Evolutionary conservation across 2,113 vertebrate species (phyloP).

Genomic region (Pterocles burchelli): DNA sequence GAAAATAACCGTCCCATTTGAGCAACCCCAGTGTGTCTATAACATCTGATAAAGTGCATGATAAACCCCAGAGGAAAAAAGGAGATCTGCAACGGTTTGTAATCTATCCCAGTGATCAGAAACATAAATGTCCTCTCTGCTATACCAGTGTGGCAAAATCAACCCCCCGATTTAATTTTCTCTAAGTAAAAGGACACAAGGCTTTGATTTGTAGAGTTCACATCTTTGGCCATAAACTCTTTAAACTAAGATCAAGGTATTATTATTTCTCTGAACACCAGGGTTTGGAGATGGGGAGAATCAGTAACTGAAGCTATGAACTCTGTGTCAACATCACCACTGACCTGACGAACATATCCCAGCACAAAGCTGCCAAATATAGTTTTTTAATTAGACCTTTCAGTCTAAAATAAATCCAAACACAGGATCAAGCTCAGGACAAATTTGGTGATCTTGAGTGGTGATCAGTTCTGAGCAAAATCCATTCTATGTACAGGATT

Average conservation of each 20-base stretch:
- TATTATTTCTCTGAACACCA: neutral
- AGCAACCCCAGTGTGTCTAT: neutral
- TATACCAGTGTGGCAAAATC: neutral
- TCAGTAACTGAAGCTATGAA: neutral
- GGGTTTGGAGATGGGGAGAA: neutral
- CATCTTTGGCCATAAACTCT: neutral
- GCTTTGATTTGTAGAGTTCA: neutral
- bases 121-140: neutral
- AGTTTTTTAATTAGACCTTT: neutral
- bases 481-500: neutral
- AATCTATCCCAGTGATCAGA: neutral
- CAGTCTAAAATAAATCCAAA: neutral
- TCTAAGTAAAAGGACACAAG: neutral
- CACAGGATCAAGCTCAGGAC: neutral
- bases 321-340: neutral
- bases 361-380: neutral
- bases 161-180: neutral
- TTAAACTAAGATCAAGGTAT: neutral
- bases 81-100: neutral
- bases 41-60: conserved; percentile 35
- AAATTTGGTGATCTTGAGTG: neutral
- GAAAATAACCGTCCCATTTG: conserved; percentile 1
- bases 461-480: neutral
- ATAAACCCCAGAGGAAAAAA: neutral
- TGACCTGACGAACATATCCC: neutral